phyloP scores from a whole-genome alignment of 2,113 vertebrate genomes.

The Dromas ardeola region DNA sequence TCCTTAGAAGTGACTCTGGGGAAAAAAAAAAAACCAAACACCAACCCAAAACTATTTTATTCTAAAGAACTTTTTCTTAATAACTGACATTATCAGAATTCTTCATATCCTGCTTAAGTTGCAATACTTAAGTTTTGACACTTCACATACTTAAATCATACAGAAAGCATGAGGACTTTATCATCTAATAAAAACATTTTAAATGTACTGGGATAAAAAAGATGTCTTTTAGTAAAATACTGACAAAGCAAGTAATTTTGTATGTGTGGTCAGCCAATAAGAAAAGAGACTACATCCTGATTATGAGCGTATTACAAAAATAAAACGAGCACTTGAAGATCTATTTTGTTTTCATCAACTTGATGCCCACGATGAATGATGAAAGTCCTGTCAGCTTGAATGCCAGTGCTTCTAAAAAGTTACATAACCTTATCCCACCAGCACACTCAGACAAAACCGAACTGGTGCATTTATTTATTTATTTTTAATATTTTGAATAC shows the following conservation, averaged over 20 bases:
- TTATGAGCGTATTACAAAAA: constrained; percentile 31
- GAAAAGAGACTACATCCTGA: neutral
- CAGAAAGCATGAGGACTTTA: neutral
- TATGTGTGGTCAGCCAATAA: neutral
- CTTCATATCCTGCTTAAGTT: neutral
- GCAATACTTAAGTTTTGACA: neutral
- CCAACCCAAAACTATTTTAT: neutral
- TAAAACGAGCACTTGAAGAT: neutral
- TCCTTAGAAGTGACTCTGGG: neutral
- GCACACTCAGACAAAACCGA: neutral
- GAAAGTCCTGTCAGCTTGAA: neutral
- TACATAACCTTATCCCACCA: neutral
- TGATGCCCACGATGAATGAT: neutral
- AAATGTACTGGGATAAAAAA: neutral
- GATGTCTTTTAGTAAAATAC: neutral
- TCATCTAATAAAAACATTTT: neutral
- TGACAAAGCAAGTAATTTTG: neutral
- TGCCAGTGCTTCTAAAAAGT: neutral
- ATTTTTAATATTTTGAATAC: neutral
- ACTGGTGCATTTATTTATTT: neutral
- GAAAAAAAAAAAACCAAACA: neutral
- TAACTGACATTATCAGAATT: neutral
- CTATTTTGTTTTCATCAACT: neutral
- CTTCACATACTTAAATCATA: neutral
- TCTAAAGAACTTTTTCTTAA: neutral